Evolutionary conservation across 2,888 invertebrate species (phyloP), one percentile per base, ranked within the genome.

Genomic region (Cryptus viduatorius): DNA sequence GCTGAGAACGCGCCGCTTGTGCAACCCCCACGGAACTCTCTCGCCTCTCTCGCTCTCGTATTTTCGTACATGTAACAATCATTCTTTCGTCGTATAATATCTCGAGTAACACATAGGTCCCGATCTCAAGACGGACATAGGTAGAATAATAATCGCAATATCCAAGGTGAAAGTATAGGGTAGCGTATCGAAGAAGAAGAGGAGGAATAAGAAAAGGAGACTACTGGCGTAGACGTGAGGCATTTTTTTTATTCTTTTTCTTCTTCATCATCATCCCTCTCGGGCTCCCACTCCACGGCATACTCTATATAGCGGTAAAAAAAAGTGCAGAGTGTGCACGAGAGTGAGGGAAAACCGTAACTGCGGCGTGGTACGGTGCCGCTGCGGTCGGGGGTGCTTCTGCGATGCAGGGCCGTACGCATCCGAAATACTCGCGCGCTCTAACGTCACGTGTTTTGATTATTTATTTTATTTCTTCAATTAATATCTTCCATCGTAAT

Each of bases 301-400:
- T 59, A 8, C 56, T 77, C 68, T 19, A 44, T n/a, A 19, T 56
- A 56, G 37, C 37, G 37, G 10, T 56, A 50, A 42, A 79, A 79
- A 79, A 86, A 84, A 83, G 86, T 84, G 84, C 76, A 81, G 73
- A 79, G 59, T 71, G 77, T 81, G 82, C 72, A 80, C 69, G 61
- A 61, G 76, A 86, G 89, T 87, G 89, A 89, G 88, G 88, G 88
- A 86, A 89, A 89, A 89, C 88, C 88, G 89, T 88, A 89, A 90
- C 88, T 88, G 89, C 88, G 90, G 87, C 88, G 88, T 83, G 89
- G 88, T 89, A 88, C 89, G 90, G 89, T 88, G 87, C 88, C 86
- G 89, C 87, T 89, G 90, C 87, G 90, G 89, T 90, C 82, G 89
- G 87, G 89, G 90, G 89, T 90, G 89, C 87, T 82, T 79, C 82